A percentile compares a stretch with the other conserved stretches of the same genome.
phyloP scores from a whole-genome alignment of 2,888 invertebrate genomes.

The Pachycephus smyrnensis region DNA sequence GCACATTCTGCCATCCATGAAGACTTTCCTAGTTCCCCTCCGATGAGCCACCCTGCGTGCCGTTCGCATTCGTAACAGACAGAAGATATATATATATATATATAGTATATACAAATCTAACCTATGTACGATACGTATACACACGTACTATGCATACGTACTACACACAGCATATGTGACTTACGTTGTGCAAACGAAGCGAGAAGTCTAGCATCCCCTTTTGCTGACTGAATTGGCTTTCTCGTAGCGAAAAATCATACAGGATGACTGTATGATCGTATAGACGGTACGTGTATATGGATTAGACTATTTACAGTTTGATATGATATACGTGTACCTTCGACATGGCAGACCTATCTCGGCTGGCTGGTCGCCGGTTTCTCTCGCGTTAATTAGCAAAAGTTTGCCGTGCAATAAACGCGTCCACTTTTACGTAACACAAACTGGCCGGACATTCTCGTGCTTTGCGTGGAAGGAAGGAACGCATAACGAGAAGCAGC shows the following conservation, averaged over 20 bases:
- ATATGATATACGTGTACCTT: background rate
- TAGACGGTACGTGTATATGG: background rate
- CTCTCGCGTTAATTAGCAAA: slow-evolving; percentile 65
- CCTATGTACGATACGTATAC: slow-evolving; percentile 30
- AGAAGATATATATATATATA: background rate
- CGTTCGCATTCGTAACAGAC: slow-evolving; percentile 30
- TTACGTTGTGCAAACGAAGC: background rate
- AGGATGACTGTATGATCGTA: background rate
- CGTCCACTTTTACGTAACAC: slow-evolving; percentile 60
- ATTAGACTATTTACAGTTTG: background rate
- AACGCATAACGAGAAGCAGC: slow-evolving; percentile 1
- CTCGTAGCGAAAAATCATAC: background rate
- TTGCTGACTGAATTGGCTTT: background rate
- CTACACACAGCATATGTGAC: background rate
- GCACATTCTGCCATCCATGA: slow-evolving; percentile 28
- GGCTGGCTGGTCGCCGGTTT: slow-evolving; percentile 63
- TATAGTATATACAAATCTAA: slow-evolving; percentile 13
- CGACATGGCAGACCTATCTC: slow-evolving; percentile 43
- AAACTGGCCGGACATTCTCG: background rate
- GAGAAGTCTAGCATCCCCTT: background rate
- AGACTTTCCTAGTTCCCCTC: slow-evolving; percentile 61
- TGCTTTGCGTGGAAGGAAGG: background rate
- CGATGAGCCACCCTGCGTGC: slow-evolving; percentile 56
- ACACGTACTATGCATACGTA: slow-evolving; percentile 10
- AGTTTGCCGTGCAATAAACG: slow-evolving; percentile 63